phyloP scores from a whole-genome alignment of 30 jellyfish, hydroid and myxozoan genomes.

The Calvadosia cruxmelitensis region DNA sequence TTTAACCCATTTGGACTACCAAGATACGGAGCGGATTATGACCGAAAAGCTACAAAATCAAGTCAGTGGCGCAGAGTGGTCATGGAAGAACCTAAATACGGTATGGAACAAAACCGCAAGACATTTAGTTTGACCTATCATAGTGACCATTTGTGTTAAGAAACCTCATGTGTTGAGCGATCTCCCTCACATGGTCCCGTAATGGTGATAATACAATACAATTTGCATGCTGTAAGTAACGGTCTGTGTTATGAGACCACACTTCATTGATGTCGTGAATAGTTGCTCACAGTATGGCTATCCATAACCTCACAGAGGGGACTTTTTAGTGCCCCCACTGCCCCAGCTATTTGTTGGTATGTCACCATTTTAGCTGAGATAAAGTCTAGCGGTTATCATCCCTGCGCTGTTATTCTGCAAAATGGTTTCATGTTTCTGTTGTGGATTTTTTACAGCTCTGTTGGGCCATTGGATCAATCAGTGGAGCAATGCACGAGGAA shows the following conservation, averaged over 20 bases:
- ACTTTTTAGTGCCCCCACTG: background rate
- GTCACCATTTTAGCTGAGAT: too few species aligned
- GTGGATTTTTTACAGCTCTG: conserved; percentile 66
- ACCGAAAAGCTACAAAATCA: conserved; percentile 87
- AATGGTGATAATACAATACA: too few species aligned
- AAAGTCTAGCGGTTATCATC: too few species aligned
- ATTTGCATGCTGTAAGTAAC: background rate
- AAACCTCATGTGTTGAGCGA: too few species aligned
- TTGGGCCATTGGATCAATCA: conserved; percentile 99
- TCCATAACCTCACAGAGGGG: background rate
- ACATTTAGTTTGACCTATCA: too few species aligned
- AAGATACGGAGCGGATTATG: conserved; percentile 93
- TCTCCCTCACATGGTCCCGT: too few species aligned
- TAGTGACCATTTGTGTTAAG: too few species aligned
- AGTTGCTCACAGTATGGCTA: too few species aligned
- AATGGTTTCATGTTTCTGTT: too few species aligned
- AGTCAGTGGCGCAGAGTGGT: conserved; percentile 96
- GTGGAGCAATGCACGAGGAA: conserved; percentile 99
- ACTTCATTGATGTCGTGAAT: background rate
- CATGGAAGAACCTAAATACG: conserved; percentile 92
- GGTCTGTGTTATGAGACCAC: background rate
- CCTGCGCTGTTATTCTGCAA: too few species aligned
- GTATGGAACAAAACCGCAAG: conserved; percentile 45
- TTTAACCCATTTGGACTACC: conserved; percentile 94
- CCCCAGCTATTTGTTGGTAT: background rate